These are phyloP conservation scores for Denticeps clupeoides DNA, from an alignment of 2,797 vertebrate species.

Conservation along the genomic window DNA sequence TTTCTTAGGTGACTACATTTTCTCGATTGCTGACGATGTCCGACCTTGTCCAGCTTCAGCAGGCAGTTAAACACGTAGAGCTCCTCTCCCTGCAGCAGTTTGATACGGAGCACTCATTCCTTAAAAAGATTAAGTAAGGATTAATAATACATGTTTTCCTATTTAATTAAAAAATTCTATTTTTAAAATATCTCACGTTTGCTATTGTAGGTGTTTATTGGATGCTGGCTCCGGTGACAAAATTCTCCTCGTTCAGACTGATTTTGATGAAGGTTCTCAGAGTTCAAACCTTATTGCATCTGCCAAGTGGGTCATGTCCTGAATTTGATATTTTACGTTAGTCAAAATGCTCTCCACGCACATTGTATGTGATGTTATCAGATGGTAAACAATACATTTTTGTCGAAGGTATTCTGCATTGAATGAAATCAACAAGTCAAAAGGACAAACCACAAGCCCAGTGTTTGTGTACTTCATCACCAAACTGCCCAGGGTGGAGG, in stretches of 20 bases:
- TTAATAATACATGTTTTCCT: not conserved
- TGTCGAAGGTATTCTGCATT: conserved; percentile 72
- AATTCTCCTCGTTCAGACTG: conserved; percentile 83
- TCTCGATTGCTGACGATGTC: conserved; percentile 79
- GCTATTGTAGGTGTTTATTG: conserved; percentile 62
- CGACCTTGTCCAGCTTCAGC: conserved; percentile 58
- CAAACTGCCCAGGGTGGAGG: conserved; percentile 79
- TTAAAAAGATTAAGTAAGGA: conserved; percentile 76
- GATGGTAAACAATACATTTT: not conserved
- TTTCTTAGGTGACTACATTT: conserved; percentile 82
- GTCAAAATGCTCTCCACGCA: not conserved
- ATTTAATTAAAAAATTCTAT: not conserved
- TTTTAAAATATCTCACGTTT: not conserved
- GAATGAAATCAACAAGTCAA: conserved; percentile 81
- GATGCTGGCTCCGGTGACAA: conserved; percentile 43
- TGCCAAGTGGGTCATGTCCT: conserved; percentile 66
- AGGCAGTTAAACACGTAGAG: conserved; percentile 39
- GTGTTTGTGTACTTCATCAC: conserved; percentile 83
- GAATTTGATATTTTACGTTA: not conserved
- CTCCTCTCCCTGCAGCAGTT: conserved; percentile 85
- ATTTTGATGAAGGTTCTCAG: conserved; percentile 71
- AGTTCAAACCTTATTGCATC: conserved; percentile 81
- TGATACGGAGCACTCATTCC: conserved; percentile 84
- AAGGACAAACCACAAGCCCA: conserved; percentile 33
- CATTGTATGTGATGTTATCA: not conserved